Evolutionary conservation across 2,113 vertebrate species (phyloP), one percentile per base, ranked within the genome.

Genomic region (Myotis yumanensis): DNA sequence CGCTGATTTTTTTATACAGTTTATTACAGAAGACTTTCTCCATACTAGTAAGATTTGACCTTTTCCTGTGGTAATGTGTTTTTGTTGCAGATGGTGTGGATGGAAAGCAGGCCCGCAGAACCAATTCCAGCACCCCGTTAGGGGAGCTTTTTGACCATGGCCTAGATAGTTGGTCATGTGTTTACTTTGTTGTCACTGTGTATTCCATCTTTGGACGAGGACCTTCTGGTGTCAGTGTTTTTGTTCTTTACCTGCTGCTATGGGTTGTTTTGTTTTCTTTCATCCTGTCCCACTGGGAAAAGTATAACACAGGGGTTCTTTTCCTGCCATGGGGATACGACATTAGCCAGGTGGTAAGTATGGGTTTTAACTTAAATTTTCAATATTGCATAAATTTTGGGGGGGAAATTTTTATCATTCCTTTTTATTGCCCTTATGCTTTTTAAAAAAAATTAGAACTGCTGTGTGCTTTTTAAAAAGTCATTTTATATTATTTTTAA

Each of bases 291-390:
- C 99, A 99, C 97, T 99, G 99, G 99, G 99, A 99, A 98, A 99
- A 99, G 92, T 99, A 99, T 95, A 99, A 99, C 98, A 99, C 99
- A 0, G 99, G 99, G 6, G 98, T 99, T 97, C 98, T 99, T 97
- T 99, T 99, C 97, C 98, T 99, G 97, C 99, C 99, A 2, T 99
- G 99, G 99, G 99, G 99, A 57, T 99, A 99, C 96, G 99, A 99
- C 98, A 96, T 99, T 98, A 99, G 99, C 97, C 99, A 99, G 98
- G 99, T 99, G 99, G 99, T 99, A 91, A 99, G 99, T 98, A 59
- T 64, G 1, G 69, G 43, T 86, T 92, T 54, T 81, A 12, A 40
- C 23, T 3, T 16, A 35, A 9, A 57, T 77, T 93, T 89, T 86
- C 54, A 73, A 35, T 28, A 59, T 89, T 86, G 32, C 0, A 32